phyloP scores from a whole-genome alignment of 2,113 vertebrate species.

The Cyanocitta stelleri region DNA sequence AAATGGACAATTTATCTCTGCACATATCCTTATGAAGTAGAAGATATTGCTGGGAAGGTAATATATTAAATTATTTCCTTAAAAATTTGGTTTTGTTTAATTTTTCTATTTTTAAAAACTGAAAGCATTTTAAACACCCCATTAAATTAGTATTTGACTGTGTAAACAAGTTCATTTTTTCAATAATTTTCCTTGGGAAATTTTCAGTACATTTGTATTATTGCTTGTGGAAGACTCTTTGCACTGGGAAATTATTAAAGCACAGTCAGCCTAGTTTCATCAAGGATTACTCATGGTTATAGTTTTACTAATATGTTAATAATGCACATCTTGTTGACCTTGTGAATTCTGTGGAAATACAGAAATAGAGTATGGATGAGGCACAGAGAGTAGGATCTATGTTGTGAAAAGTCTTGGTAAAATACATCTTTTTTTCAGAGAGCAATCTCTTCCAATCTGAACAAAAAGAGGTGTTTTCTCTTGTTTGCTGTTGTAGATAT shows the following conservation, averaged over 20 bases:
- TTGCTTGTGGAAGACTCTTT: not conserved
- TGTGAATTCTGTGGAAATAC: not conserved
- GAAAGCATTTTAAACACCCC: rapidly evolving
- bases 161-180: not conserved
- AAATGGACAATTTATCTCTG: not conserved
- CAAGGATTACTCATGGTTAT: not conserved
- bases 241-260: not conserved
- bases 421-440: not conserved
- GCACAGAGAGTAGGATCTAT: not conserved
- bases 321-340: not conserved
- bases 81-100: rapidly evolving
- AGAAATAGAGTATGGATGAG: not conserved
- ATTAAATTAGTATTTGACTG: not conserved
- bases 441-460: not conserved
- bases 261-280: not conserved
- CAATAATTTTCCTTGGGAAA: not conserved
- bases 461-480: not conserved
- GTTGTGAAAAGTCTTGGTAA: not conserved
- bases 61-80: not conserved
- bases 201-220: not conserved
- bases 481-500: not conserved
- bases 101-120: not conserved
- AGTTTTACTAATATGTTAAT: not conserved
- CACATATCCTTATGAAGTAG: not conserved
- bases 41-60: not conserved